phyloP scores from a whole-genome alignment of 1,140 invertebrate species.

The Drosophila kurseongensis region DNA sequence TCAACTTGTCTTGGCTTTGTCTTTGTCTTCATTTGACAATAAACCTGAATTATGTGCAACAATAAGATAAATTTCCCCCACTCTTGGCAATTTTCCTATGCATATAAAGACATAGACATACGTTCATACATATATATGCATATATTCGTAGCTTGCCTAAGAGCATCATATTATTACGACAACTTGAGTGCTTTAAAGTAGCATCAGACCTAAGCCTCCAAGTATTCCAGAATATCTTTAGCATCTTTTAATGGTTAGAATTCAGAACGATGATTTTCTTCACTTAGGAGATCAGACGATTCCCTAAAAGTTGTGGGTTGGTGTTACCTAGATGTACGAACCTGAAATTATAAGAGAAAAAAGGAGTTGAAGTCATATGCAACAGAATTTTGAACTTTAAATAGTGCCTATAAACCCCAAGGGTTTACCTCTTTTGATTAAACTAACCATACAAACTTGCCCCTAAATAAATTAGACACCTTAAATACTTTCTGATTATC shows the following conservation, averaged over 20 bases:
- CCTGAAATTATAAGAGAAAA: constrained; percentile 21
- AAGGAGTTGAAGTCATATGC: background rate
- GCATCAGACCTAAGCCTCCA: background rate
- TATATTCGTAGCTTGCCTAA: constrained; percentile 9
- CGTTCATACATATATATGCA: constrained; percentile 13
- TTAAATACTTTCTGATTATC: too few species aligned
- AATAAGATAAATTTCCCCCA: constrained; percentile 40
- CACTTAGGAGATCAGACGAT: background rate
- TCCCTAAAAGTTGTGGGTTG: background rate
- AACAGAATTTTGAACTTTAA: background rate
- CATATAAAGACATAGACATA: background rate
- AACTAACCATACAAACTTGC: too few species aligned
- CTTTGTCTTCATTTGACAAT: constrained; percentile 67
- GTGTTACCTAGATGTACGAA: background rate
- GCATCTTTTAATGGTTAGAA: background rate
- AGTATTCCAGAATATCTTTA: background rate
- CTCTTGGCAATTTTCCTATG: constrained; percentile 10
- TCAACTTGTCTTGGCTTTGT: constrained; percentile 26
- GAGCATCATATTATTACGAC: constrained; percentile 18
- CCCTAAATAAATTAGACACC: too few species aligned
- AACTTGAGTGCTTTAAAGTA: constrained; percentile 32
- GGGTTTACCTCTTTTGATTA: too few species aligned
- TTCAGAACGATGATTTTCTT: constrained; percentile 1
- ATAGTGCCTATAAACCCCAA: background rate
- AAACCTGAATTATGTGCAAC: constrained; percentile 71